Evolutionary conservation across 2,888 invertebrate genomes (phyloP), one percentile per base, ranked within the genome.

Genomic region (Chrysotoxum bicinctum): DNA sequence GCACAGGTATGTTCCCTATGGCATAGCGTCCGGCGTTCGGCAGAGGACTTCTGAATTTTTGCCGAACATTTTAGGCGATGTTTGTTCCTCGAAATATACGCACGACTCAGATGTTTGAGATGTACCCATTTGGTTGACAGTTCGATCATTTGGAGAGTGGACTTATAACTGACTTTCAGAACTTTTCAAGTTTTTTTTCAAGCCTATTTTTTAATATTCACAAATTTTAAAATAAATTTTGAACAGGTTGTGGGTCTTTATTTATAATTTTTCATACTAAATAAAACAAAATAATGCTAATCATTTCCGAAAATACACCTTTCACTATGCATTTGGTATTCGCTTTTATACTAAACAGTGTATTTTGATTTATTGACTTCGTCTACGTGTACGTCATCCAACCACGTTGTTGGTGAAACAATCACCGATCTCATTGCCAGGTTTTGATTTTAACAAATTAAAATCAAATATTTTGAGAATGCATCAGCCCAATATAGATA

Each of bases 241-340:
- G 3, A 3, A 7, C 43, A 43, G 43, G 8, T 9, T 19, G 5
- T 4, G 14, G 12, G 14, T 23, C 14, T 50, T 23, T 23, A 50
- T 26, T 50, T 14, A 50, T 5, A 50, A 45, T 45, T 45, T 19
- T 12, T 14, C 8, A 23, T 23, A 14, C 21, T 10, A 26, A 30
- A 26, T 7, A 52, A 6, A n/a, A 52, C 30, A 52, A 52, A 10
- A 19, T 52, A 52, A 8, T 30, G 16, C 52, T 30, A n/a, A 52
- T 52, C 26, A 52, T 52, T 52, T 30, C 52, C 26, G n/a, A 52
- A 52, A 52, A 52, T 52, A 52, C 30, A 30, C 52, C 14, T 30
- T 26, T 30, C n/a, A 54, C 26, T 4, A 26, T 26, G 7, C 26
- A 26, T 26, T 50, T 14, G 14, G 3, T 50, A 6, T 26, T 54